These are phyloP conservation scores for Ptilonorhynchus violaceus DNA, from an alignment of 2,113 vertebrate species.

Conservation along the genomic window DNA sequence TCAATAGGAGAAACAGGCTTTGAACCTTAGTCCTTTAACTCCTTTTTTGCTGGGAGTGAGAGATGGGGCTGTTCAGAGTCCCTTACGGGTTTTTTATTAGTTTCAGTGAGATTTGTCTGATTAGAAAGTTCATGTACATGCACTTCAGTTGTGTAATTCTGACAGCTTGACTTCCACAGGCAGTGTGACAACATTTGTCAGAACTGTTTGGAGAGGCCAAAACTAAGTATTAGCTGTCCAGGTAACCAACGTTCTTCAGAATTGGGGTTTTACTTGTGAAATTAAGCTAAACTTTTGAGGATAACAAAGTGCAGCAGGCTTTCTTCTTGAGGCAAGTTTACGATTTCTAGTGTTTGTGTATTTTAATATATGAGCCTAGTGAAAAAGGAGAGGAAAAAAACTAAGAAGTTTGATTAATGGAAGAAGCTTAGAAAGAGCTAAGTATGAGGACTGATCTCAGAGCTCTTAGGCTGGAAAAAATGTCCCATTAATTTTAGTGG, in stretches of 20 bases:
- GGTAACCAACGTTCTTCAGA: not conserved
- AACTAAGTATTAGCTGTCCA: not conserved
- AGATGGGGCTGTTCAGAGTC: not conserved
- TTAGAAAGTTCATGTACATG: not conserved
- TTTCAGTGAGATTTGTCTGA: not conserved
- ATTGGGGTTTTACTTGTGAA: not conserved
- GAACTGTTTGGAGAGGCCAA: not conserved
- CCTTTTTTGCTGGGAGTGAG: not conserved
- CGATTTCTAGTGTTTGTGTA: not conserved
- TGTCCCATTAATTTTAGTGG: conserved; percentile 47
- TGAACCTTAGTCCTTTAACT: not conserved
- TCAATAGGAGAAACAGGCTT: not conserved
- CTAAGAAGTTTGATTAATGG: conserved; percentile 33
- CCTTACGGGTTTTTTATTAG: not conserved
- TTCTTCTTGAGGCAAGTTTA: not conserved
- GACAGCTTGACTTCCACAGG: not conserved
- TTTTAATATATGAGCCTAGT: not conserved
- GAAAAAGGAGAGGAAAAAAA: not conserved
- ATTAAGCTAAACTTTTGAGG: not conserved
- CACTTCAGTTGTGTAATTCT: not conserved
- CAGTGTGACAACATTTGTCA: not conserved
- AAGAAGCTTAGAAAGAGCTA: conserved; percentile 21
- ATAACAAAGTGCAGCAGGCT: not conserved
- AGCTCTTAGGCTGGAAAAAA: conserved; percentile 25
- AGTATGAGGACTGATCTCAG: not conserved